Evolutionary conservation across 2,888 invertebrate species (phyloP), one percentile per base, ranked within the genome.

Genomic region (Troides aeacus): DNA sequence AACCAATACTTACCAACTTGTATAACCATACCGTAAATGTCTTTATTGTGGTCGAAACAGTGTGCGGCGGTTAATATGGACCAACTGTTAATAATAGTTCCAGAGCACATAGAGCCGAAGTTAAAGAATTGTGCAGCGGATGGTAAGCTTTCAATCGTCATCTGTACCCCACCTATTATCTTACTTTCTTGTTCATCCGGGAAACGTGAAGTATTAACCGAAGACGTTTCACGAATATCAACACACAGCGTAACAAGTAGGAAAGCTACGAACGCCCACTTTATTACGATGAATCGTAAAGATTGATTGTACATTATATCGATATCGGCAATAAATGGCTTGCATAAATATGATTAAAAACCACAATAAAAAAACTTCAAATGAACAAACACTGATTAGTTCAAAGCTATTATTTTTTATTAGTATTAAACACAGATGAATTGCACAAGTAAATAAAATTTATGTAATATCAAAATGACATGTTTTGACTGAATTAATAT

Each of bases 31-130:
- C 85, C 77, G 0, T 76, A 64, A 2, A 75, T 64, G 56, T 86
- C 75, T 17, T 74, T 76, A 69, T 85, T 87, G 2, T 68, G 66
- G 39, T 83, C 83, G 36, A 90, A 82, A 67, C 90, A 90, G 73
- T 90, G 90, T 0, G 85, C 90, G 1, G 89, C 82, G 0, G 90
- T 87, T 23, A 89, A 72, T 2, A 89, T 64, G 4, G 80, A 72
- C 82, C 85, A 88, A 57, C 84, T 86, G 63, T 84, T 84, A 2
- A 90, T 8, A 10, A 90, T 85, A 0, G 79, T 81, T 0, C 87
- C 89, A 8, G 84, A 84, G 71, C 90, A 90, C 56, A 89, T 72
- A 0, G 81, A 71, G 0, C 85, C 88, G 10, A 72, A 66, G 71
- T 89, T 90, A 56, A 82, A 85, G 62, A 90, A 79, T 70, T 87